These are phyloP conservation scores for Drosophila serrata DNA, from an alignment of 1,140 invertebrate genomes.

Conservation along the genomic window DNA sequence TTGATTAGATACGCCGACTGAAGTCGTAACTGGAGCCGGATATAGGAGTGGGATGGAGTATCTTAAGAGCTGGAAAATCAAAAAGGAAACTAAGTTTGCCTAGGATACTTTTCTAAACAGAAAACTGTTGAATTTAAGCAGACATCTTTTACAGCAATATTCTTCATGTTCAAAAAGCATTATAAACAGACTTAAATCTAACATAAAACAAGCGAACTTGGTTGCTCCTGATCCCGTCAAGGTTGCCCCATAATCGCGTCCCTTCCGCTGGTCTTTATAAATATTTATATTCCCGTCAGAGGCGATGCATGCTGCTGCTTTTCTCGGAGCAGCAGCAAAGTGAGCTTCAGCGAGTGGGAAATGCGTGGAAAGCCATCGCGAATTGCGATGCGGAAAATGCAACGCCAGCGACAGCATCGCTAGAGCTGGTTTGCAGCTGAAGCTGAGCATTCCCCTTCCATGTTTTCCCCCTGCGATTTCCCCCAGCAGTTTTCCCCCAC, in stretches of 20 bases:
- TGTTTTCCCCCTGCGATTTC: slow-evolving; percentile 11
- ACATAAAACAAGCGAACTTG: neutral
- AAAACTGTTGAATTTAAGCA: neutral
- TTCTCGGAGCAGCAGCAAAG: slow-evolving; percentile 8
- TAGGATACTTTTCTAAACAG: neutral
- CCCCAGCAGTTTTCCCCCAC: slow-evolving; percentile 12
- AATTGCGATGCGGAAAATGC: slow-evolving; percentile 68
- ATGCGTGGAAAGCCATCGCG: slow-evolving; percentile 63
- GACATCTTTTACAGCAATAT: neutral
- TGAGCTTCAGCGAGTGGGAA: slow-evolving; percentile 13
- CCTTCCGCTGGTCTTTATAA: slow-evolving; percentile 30
- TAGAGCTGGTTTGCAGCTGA: slow-evolving; percentile 53
- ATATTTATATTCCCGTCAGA: slow-evolving; percentile 42
- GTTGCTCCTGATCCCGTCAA: slow-evolving; percentile 4
- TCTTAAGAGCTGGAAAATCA: neutral
- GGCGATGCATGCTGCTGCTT: slow-evolving; percentile 11
- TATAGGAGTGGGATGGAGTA: neutral
- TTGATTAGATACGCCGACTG: slow-evolving; percentile 55
- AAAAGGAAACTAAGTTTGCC: neutral
- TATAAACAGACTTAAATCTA: neutral
- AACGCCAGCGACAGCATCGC: slow-evolving; percentile 21
- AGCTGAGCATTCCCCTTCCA: slow-evolving; percentile 12
- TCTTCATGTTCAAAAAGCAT: neutral
- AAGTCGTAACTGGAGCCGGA: slow-evolving; percentile 14
- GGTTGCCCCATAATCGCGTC: slow-evolving; percentile 25